Conservation (phyloP, 2,797 vertebrate genomes). For the Melanogrammus aeglefinus region DNA sequence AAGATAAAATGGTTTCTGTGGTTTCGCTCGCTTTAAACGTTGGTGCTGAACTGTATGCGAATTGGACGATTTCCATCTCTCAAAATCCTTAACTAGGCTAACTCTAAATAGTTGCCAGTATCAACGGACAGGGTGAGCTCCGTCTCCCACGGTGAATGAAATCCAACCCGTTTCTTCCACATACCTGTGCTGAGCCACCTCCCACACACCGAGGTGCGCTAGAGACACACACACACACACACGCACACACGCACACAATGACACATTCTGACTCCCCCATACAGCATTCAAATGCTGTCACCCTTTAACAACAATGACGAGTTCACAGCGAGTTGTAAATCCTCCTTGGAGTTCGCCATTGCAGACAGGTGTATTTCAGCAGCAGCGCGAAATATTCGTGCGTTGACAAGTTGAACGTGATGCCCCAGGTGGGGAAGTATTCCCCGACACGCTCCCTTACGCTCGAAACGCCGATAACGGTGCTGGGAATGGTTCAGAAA, state of each 20-base stretch:
- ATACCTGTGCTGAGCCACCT: conserved; percentile 30
- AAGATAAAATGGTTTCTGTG: neutral
- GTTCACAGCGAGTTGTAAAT: no score
- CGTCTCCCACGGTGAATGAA: conserved; percentile 40
- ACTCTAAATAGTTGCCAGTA: no score
- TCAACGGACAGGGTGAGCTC: neutral
- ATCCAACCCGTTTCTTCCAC: conserved; percentile 55
- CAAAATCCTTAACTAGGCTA: no score
- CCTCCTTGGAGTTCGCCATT: neutral
- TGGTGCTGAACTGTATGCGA: no score
- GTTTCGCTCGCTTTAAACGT: neutral
- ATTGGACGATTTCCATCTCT: neutral
- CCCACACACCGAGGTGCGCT: conserved; percentile 21
- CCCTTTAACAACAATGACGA: neutral
- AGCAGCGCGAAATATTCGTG: neutral
- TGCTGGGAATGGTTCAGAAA: conserved; percentile 32
- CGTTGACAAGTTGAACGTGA: conserved; percentile 43
- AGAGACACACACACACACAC: conserved; percentile 25
- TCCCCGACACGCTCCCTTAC: conserved; percentile 46
- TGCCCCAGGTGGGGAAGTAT: conserved; percentile 60
- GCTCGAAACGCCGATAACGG: conserved; percentile 30
- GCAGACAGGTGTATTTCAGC: neutral
- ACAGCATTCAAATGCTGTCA: neutral
- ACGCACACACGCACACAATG: neutral
- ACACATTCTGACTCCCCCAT: neutral